Conservation (phyloP, 1,140 invertebrate species). For the Ruditapes philippinarum region DNA sequence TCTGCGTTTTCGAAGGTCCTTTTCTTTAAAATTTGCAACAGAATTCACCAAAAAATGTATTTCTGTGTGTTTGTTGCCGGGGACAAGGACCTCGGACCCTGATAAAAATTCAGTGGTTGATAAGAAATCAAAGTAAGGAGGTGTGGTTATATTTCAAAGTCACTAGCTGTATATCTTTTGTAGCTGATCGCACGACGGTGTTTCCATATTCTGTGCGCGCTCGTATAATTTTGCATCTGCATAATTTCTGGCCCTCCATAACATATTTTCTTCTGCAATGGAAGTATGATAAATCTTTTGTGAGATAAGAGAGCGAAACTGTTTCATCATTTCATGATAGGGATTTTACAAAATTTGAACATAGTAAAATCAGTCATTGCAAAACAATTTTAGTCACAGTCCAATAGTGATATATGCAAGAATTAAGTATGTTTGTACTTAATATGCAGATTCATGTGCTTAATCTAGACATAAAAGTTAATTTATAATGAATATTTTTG, state of each 20-base stretch:
- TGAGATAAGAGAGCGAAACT: too few relatives aligned
- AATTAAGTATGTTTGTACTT: too few relatives aligned
- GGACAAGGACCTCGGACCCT: neutral
- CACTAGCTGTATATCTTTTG: slow-evolving; percentile 88
- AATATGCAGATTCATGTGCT: too few relatives aligned
- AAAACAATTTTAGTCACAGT: too few relatives aligned
- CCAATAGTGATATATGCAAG: too few relatives aligned
- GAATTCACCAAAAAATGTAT: neutral
- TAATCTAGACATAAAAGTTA: too few relatives aligned
- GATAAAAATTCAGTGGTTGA: slow-evolving; percentile 16
- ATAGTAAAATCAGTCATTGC: too few relatives aligned
- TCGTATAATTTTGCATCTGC: slow-evolving; percentile 92
- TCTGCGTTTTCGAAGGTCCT: neutral
- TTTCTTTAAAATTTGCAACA: neutral
- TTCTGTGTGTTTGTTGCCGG: neutral
- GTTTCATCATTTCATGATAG: too few relatives aligned
- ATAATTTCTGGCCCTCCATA: slow-evolving; percentile 95
- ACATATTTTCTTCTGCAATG: slow-evolving; percentile 93
- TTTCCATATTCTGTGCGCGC: slow-evolving; percentile 94
- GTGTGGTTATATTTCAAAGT: neutral
- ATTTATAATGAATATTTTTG: too few relatives aligned
- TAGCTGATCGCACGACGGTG: slow-evolving; percentile 95
- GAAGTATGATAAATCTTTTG: slow-evolving; percentile 50
- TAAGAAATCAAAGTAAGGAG: neutral
- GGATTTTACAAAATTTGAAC: too few relatives aligned